Evolutionary conservation across 1,140 invertebrate genomes (phyloP).

Genomic region (Periplaneta americana): DNA sequence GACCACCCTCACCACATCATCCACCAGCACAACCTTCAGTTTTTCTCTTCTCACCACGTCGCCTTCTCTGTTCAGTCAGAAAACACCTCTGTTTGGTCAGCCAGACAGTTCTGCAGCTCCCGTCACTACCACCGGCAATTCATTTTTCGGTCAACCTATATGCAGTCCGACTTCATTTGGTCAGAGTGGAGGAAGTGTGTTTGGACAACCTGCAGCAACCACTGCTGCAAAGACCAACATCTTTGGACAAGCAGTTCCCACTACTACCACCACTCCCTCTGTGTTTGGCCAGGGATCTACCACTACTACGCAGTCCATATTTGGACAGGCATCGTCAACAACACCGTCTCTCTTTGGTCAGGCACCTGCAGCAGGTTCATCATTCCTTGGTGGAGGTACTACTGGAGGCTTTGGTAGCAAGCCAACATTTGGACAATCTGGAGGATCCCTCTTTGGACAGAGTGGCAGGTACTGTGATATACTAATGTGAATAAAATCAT

Average conservation of each 20-base stretch:
- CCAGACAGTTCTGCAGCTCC: neutral
- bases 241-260: neutral
- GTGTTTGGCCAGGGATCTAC: slow-evolving; percentile 9
- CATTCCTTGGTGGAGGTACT: neutral
- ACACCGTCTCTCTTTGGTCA: slow-evolving; percentile 25
- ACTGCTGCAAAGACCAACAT: neutral
- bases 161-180: slow-evolving; percentile 13
- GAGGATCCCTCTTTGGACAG: neutral
- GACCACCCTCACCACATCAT: neutral
- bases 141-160: slow-evolving; percentile 16
- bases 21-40: neutral
- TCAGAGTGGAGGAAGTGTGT: slow-evolving; percentile 9
- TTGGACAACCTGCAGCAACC: slow-evolving; percentile 14
- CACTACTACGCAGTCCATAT: neutral
- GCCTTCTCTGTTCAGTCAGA: neutral
- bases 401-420: neutral
- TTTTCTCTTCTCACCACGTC: neutral
- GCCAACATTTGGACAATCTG: neutral
- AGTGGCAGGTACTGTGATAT: slow-evolving; percentile 1
- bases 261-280: slow-evolving; percentile 17
- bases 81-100: neutral
- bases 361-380: slow-evolving; percentile 3
- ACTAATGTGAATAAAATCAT: too few relatives aligned
- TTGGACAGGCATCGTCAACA: slow-evolving; percentile 4
- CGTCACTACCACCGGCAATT: neutral